These are phyloP conservation scores for Atlantisia rogersi DNA, from an alignment of 2,113 vertebrate species.

Conservation along the genomic window DNA sequence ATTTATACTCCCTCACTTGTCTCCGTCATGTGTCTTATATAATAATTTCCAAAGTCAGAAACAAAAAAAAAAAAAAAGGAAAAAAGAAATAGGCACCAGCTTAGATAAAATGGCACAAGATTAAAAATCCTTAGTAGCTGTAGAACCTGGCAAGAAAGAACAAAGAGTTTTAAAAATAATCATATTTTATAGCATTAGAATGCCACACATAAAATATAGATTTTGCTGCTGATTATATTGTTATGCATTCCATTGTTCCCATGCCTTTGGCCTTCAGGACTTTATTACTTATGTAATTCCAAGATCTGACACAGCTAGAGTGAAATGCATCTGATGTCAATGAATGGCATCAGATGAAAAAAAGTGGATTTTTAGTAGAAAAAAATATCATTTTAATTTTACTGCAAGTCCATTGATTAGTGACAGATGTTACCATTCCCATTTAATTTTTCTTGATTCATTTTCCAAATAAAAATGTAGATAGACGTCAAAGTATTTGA, in stretches of 20 bases:
- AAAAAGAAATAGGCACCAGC: conserved; percentile 56
- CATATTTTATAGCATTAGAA: conserved; percentile 59
- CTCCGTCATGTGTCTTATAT: conserved; percentile 69
- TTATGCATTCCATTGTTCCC: conserved; percentile 77
- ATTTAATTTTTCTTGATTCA: conserved; percentile 79
- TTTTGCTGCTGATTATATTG: conserved; percentile 78
- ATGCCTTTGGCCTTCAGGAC: conserved; percentile 74
- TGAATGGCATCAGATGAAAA: conserved; percentile 73
- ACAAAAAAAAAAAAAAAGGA: conserved; percentile 64
- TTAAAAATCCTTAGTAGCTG: conserved; percentile 33
- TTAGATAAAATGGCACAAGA: conserved; percentile 66
- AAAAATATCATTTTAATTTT: conserved; percentile 74
- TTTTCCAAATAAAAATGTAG: conserved; percentile 75
- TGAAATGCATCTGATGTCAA: conserved; percentile 80
- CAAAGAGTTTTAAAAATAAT: conserved; percentile 72
- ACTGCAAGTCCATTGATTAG: conserved; percentile 65
- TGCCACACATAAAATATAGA: conserved; percentile 75
- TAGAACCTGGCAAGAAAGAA: conserved; percentile 63
- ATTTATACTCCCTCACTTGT: conserved; percentile 50
- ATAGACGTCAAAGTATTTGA: conserved; percentile 75
- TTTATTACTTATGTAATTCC: conserved; percentile 76
- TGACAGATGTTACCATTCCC: conserved; percentile 78
- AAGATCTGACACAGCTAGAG: conserved; percentile 67
- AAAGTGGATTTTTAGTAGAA: conserved; percentile 67
- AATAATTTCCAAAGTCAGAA: conserved; percentile 75